Evolutionary conservation across 2,797 vertebrate species (phyloP), one percentile per base, ranked within the genome.

Genomic region (Apodemus agrarius): DNA sequence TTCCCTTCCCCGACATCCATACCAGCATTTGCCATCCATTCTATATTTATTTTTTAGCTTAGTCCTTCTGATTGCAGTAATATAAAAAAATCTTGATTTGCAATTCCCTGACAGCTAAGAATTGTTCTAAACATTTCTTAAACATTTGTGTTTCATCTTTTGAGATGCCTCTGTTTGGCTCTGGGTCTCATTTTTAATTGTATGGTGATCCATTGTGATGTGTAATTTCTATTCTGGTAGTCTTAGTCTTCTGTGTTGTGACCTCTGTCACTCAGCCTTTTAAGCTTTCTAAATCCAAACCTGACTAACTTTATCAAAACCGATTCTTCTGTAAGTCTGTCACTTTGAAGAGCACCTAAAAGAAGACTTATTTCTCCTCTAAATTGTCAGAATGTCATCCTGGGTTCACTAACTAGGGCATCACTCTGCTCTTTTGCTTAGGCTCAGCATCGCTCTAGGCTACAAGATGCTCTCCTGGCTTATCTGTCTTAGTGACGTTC

Each of bases 321-420:
- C 76, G 2, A 59, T 59, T 34, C 31, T 92, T 34, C 63, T 40
- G 40, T 63, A 5, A 26, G 65, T 90, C 8, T 61, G 54, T 79
- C 40, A 88, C 46, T 34, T 59, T 87, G 24, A 89, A 75, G 21
- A 43, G 10, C 57, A 78, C 40, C 16, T 61, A 76, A 78, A n/a
- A 87, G 54, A 67, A 11, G 63, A 78, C 9, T 34, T 5, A 65
- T 63, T 79, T 67, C 21, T 90, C 52, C 82, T 82, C 69, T 91
- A 52, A 82, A 84, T 31, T 76, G 21, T 43, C 49, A 92, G 19
- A 86, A 93, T 46, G 7, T 90, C 19, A 74, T 84, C 46, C 31
- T 79, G 3, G 5, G 9, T 59, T 80, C 43, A 40, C 11, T 75
- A 84, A 46, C 11, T 21, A 54, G 61, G 72, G 52, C 19, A 57